Evolutionary conservation across 2,113 vertebrate genomes (phyloP).

Genomic region (Gymnocephalus cernua): DNA sequence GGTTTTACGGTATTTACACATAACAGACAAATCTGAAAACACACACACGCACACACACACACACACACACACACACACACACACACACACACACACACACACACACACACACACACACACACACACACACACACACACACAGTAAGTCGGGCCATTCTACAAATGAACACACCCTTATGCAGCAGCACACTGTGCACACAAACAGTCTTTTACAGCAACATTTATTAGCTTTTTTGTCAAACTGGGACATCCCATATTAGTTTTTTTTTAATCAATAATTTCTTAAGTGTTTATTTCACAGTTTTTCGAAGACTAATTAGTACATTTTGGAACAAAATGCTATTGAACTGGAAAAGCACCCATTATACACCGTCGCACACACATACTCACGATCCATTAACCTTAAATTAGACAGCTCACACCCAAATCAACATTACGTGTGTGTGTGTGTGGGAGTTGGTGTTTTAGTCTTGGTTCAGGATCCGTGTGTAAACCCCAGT

Average conservation of each 20-base stretch:
- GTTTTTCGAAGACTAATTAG: not conserved
- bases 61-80: not conserved
- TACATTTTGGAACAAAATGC: not conserved
- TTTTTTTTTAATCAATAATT: not conserved
- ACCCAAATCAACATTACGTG: not conserved
- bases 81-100: not conserved
- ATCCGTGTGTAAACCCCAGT: conserved; percentile 31
- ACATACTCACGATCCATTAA: not conserved
- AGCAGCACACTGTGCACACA: too few relatives aligned
- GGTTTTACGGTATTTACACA: conserved; percentile 19
- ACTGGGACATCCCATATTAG: not conserved
- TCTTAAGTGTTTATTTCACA: not conserved
- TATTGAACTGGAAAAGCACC: not conserved
- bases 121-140: not conserved
- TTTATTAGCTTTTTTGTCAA: not conserved
- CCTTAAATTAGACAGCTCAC: not conserved
- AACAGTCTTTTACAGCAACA: not conserved
- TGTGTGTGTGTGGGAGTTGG: not conserved
- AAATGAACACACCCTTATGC: not conserved
- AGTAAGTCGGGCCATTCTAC: not conserved
- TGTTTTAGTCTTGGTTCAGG: conserved; percentile 26
- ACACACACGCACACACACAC: not conserved
- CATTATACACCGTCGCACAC: too few relatives aligned
- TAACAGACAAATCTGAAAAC: not conserved
- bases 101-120: not conserved